phyloP scores from a whole-genome alignment of 2,113 vertebrate species.

The Microcebus griseorufus region DNA sequence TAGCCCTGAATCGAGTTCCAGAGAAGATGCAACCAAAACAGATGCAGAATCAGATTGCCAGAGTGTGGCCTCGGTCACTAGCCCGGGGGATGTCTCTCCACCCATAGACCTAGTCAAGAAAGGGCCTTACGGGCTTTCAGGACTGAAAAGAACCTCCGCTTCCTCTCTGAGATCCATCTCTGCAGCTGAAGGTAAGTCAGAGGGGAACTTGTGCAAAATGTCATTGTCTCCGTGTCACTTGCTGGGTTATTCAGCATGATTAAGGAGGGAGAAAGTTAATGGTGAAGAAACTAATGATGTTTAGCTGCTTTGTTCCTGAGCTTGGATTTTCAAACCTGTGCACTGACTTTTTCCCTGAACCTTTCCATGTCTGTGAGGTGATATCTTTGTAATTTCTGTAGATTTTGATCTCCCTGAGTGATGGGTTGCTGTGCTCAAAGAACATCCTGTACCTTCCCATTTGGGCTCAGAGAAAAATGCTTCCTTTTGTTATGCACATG shows the following conservation, averaged over 20 bases:
- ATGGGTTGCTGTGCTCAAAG: slow-evolving; percentile 52
- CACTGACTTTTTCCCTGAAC: slow-evolving; percentile 17
- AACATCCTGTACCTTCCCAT: slow-evolving; percentile 63
- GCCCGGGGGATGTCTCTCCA: slow-evolving; percentile 82
- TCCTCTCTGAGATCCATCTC: slow-evolving; percentile 94
- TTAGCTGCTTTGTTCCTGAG: slow-evolving; percentile 16
- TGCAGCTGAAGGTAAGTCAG: slow-evolving; percentile 91
- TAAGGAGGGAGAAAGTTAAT: background rate
- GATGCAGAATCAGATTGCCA: slow-evolving; percentile 94
- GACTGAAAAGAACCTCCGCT: slow-evolving; percentile 87
- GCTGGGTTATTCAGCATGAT: background rate
- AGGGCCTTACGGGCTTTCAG: slow-evolving; percentile 84
- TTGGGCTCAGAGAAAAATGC: slow-evolving; percentile 37
- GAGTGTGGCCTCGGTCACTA: slow-evolving; percentile 88
- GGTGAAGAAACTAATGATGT: background rate
- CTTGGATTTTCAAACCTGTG: slow-evolving; percentile 1
- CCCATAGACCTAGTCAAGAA: slow-evolving; percentile 87
- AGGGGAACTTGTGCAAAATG: no score
- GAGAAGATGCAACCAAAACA: slow-evolving; percentile 92
- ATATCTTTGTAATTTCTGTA: slow-evolving; percentile 52
- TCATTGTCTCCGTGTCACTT: background rate
- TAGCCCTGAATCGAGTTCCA: slow-evolving; percentile 93
- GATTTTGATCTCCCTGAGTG: slow-evolving; percentile 56
- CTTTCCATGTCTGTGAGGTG: slow-evolving; percentile 37
- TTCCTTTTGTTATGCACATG: slow-evolving; percentile 24